Conservation (phyloP, 2,888 invertebrate genomes). For the Podotricha telesiphe region DNA sequence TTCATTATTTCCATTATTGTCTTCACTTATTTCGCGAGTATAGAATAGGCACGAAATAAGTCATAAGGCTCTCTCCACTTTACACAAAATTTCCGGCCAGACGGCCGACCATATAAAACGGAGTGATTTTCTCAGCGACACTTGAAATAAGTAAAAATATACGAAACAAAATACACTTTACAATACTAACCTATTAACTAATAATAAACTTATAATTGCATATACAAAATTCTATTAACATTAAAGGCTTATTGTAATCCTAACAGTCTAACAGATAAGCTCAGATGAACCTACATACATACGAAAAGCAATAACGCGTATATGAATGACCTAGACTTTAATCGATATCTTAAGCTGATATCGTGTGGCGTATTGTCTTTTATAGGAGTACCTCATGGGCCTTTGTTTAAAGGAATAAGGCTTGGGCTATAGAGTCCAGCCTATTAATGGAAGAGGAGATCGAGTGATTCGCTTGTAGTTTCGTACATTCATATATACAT, state of each 20-base stretch:
- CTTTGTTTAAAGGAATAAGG: constrained; percentile 1
- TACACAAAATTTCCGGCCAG: too few relatives aligned
- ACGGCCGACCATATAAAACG: too few relatives aligned
- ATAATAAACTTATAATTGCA: not conserved
- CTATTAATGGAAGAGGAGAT: not conserved
- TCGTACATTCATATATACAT: too few relatives aligned
- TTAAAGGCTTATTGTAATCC: constrained; percentile 18
- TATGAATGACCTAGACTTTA: constrained; percentile 42
- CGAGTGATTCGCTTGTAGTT: too few relatives aligned
- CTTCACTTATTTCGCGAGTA: too few relatives aligned
- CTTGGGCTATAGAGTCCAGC: not conserved
- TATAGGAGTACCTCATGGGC: constrained; percentile 18
- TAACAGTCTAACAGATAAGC: constrained; percentile 25
- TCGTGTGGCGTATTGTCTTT: constrained; percentile 60
- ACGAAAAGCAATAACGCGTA: constrained; percentile 32
- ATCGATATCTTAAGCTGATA: constrained; percentile 45
- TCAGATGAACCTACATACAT: constrained; percentile 30
- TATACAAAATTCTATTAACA: constrained; percentile 16
- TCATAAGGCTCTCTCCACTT: too few relatives aligned
- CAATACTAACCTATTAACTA: too few relatives aligned
- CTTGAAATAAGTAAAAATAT: too few relatives aligned
- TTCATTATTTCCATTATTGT: too few relatives aligned
- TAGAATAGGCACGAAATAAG: too few relatives aligned
- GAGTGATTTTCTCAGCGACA: too few relatives aligned
- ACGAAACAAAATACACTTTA: too few relatives aligned